phyloP scores from a whole-genome alignment of 2,113 vertebrate species.

The Propithecus coquereli region DNA sequence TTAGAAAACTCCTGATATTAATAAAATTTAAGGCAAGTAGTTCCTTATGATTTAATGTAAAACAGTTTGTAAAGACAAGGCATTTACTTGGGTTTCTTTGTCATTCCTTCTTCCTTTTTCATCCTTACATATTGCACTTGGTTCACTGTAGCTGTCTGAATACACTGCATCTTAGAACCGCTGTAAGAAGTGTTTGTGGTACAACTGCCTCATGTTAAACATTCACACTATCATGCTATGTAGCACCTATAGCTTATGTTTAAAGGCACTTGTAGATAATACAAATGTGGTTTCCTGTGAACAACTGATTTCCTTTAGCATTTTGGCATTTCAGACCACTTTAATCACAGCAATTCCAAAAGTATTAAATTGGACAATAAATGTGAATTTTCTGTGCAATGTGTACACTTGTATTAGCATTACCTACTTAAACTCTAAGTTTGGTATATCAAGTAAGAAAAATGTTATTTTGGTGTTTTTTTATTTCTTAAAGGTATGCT shows the following conservation, averaged over 20 bases:
- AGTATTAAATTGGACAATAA: conserved; percentile 73
- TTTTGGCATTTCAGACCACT: conserved; percentile 75
- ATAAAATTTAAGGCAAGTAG: conserved; percentile 66
- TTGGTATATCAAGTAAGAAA: conserved; percentile 82
- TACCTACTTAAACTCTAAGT: conserved; percentile 78
- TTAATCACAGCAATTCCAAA: conserved; percentile 67
- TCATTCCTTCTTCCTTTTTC: conserved; percentile 46
- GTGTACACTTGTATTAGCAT: conserved; percentile 78
- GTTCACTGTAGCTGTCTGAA: conserved; percentile 57
- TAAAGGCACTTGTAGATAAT: conserved; percentile 66
- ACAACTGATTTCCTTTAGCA: conserved; percentile 62
- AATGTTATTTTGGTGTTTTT: conserved; percentile 79
- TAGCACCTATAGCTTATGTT: conserved; percentile 65
- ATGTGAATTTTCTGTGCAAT: conserved; percentile 79
- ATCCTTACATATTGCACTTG: conserved; percentile 78
- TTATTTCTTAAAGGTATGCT: conserved; percentile 80
- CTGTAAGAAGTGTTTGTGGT: conserved; percentile 13
- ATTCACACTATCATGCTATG: not conserved
- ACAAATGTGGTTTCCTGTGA: conserved; percentile 39
- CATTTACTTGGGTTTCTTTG: conserved; percentile 58
- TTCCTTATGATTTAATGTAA: conserved; percentile 35
- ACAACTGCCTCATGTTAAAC: conserved; percentile 33
- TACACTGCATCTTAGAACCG: conserved; percentile 19
- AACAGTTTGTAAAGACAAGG: conserved; percentile 67
- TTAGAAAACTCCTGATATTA: conserved; percentile 29